Percentiles rank a stretch among this genome's conserved stretches.
These are phyloP conservation scores for Arnoldichthys spilopterus DNA, from an alignment of 2,797 vertebrate species.

Conservation along the genomic window DNA sequence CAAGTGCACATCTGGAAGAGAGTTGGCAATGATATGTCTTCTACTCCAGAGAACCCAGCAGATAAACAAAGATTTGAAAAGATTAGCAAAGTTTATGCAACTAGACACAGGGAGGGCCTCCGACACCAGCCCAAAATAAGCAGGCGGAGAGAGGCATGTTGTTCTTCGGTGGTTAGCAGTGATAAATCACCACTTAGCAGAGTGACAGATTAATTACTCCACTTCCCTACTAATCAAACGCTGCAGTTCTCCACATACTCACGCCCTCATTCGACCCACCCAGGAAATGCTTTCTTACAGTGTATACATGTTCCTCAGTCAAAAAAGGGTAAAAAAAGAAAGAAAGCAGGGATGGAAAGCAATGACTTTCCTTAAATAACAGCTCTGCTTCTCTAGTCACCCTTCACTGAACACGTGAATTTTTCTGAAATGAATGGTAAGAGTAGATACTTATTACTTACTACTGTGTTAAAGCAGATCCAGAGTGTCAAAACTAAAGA, in stretches of 20 bases:
- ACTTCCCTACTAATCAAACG: slow-evolving; percentile 23
- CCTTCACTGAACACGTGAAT: too few species aligned
- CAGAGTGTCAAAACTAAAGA: too few species aligned
- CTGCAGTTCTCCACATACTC: background rate
- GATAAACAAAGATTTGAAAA: slow-evolving; percentile 31
- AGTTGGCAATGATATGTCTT: background rate
- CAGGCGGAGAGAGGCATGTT: slow-evolving; percentile 51
- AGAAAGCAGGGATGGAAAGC: background rate
- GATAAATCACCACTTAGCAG: slow-evolving; percentile 62
- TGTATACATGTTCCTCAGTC: background rate
- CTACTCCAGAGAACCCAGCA: slow-evolving; percentile 13
- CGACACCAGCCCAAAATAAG: slow-evolving; percentile 57
- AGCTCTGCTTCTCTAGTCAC: too few species aligned
- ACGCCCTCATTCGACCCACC: background rate
- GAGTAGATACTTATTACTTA: too few species aligned
- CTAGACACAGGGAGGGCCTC: background rate
- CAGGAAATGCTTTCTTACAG: slow-evolving; percentile 1
- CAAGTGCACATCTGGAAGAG: slow-evolving; percentile 2
- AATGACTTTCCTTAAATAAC: too few species aligned
- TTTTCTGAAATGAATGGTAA: too few species aligned
- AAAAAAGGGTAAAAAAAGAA: background rate
- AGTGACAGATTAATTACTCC: slow-evolving; percentile 29
- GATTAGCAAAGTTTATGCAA: slow-evolving; percentile 14
- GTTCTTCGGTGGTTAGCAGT: slow-evolving; percentile 60
- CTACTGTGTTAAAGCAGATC: too few species aligned